These are phyloP conservation scores for Tor tambroides DNA, from an alignment of 2,113 vertebrate genomes.

Conservation along the genomic window DNA sequence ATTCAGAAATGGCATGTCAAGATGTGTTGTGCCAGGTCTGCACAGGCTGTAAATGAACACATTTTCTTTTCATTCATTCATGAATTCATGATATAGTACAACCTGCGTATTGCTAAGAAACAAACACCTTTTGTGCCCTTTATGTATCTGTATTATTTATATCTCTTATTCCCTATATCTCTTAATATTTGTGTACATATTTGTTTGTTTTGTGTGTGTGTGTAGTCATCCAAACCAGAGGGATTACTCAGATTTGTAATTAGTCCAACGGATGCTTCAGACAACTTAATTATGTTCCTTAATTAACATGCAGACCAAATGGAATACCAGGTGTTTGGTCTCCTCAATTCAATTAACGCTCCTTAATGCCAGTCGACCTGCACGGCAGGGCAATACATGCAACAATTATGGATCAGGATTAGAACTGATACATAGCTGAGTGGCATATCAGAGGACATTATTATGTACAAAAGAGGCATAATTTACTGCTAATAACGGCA, in stretches of 20 bases:
- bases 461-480: slow-evolving; percentile 24
- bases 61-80: slow-evolving; percentile 10
- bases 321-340: slow-evolving; percentile 65
- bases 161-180: background rate
- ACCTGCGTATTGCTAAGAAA: slow-evolving; percentile 19
- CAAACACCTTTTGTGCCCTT: background rate
- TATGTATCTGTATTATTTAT: background rate
- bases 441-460: slow-evolving; percentile 35
- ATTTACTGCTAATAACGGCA: slow-evolving; percentile 16
- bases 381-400: slow-evolving; percentile 57
- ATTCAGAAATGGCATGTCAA: too few species aligned
- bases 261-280: slow-evolving; percentile 45
- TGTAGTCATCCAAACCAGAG: slow-evolving; percentile 20
- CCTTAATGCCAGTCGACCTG: slow-evolving; percentile 54
- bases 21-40: too few species aligned
- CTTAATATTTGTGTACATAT: background rate
- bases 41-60: background rate
- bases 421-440: slow-evolving; percentile 2
- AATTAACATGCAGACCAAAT: slow-evolving; percentile 68
- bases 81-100: slow-evolving; percentile 18
- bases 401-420: slow-evolving; percentile 58
- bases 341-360: slow-evolving; percentile 66
- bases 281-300: slow-evolving; percentile 68
- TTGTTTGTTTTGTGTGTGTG: slow-evolving; percentile 14
- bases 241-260: slow-evolving; percentile 49